These are phyloP conservation scores for Theropithecus gelada DNA, from an alignment of 2,113 vertebrate species.

Conservation along the genomic window DNA sequence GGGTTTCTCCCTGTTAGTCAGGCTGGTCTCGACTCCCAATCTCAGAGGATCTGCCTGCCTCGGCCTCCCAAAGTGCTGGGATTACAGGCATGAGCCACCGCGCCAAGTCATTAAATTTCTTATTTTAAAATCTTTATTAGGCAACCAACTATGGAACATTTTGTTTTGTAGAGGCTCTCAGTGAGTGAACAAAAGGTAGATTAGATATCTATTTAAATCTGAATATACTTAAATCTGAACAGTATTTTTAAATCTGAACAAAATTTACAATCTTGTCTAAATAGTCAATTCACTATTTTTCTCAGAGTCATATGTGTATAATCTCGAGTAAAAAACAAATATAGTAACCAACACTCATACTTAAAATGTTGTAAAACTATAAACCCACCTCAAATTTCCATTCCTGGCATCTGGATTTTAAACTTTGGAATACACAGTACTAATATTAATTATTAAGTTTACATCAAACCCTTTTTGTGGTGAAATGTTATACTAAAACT, in stretches of 20 bases:
- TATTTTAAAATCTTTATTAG: not conserved
- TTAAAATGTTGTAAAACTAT: not conserved
- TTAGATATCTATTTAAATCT: not conserved
- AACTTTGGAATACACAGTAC: not conserved
- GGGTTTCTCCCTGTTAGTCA: too few relatives aligned
- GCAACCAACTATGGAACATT: not conserved
- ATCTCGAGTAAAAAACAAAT: not conserved
- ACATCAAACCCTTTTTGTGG: not conserved
- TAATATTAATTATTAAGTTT: not conserved
- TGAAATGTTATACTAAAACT: not conserved
- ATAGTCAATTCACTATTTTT: too few relatives aligned
- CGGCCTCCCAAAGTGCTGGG: too few relatives aligned
- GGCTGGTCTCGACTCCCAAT: too few relatives aligned
- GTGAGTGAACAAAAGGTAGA: not conserved
- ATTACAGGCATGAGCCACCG: too few relatives aligned
- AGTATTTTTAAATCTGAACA: not conserved
- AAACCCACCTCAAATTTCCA: not conserved
- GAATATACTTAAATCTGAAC: too few relatives aligned
- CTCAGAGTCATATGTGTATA: not conserved
- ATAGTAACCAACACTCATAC: not conserved
- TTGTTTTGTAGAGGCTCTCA: not conserved
- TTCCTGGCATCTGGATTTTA: not conserved
- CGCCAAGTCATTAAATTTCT: not conserved
- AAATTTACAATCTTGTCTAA: not conserved
- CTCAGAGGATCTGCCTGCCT: too few relatives aligned